Percentiles rank a stretch among this genome's conserved stretches.
These are phyloP conservation scores for Euwallacea fornicatus DNA, from an alignment of 1,140 invertebrate genomes.

Conservation along the genomic window DNA sequence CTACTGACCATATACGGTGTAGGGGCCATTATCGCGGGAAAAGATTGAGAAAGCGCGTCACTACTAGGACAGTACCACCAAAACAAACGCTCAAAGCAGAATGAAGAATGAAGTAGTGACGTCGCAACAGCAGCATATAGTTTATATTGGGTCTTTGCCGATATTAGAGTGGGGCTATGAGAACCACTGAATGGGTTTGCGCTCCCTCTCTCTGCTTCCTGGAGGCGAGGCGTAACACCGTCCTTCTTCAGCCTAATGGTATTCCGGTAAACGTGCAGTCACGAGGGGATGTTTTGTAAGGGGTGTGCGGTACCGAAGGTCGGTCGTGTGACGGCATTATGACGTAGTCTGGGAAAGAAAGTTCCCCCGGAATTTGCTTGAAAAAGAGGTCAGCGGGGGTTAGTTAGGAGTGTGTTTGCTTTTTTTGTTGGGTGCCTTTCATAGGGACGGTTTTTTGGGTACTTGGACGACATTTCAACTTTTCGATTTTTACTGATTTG, in stretches of 20 bases:
- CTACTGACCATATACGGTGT: conserved; percentile 47
- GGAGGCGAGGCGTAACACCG: not conserved
- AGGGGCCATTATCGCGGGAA: conserved; percentile 43
- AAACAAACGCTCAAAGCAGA: conserved; percentile 8
- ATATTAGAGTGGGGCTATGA: conserved; percentile 36
- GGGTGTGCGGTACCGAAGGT: conserved; percentile 21
- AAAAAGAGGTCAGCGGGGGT: conserved; percentile 27
- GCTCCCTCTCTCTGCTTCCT: conserved; percentile 4
- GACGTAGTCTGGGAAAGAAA: conserved; percentile 21
- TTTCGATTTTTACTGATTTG: no score
- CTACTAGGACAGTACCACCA: not conserved
- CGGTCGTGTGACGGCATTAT: conserved; percentile 9
- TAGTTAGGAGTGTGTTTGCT: conserved; percentile 17
- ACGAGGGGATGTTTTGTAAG: conserved; percentile 7
- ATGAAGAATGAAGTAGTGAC: conserved; percentile 40
- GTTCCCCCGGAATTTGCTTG: conserved; percentile 11
- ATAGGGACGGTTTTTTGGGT: no score
- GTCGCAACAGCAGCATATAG: conserved; percentile 31
- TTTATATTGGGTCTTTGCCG: conserved; percentile 40
- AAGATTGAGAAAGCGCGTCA: not conserved
- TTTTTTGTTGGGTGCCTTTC: no score
- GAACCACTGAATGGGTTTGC: conserved; percentile 30
- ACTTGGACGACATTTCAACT: no score
- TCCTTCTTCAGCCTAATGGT: conserved; percentile 15
- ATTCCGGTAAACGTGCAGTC: not conserved